phyloP scores from a whole-genome alignment of 2,113 vertebrate genomes.

The Thalassoma bifasciatum region DNA sequence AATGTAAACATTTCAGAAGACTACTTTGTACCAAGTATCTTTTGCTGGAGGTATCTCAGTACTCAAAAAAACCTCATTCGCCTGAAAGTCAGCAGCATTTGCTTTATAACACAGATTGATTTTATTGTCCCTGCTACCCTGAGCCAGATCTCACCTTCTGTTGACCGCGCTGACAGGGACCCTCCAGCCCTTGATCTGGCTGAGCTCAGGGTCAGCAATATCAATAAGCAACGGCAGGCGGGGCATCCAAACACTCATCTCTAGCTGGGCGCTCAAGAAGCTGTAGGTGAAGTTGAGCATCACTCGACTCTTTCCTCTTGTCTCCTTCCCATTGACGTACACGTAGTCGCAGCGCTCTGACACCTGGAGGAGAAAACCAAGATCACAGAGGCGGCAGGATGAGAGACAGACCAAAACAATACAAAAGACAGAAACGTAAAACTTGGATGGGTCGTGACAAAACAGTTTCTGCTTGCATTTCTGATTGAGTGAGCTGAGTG shows the following conservation, averaged over 20 bases:
- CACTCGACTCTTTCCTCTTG: slow-evolving; percentile 85
- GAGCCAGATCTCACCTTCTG: slow-evolving; percentile 68
- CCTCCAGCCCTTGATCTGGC: slow-evolving; percentile 95
- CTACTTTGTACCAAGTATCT: no score
- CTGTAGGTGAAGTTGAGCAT: slow-evolving; percentile 94
- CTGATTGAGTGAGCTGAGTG: no score
- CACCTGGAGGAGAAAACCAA: slow-evolving; percentile 81
- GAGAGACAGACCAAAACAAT: background rate
- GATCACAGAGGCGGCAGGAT: background rate
- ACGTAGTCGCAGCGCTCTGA: slow-evolving; percentile 94
- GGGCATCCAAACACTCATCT: slow-evolving; percentile 93
- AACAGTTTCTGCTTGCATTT: no score
- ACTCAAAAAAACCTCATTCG: no score
- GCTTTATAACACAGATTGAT: no score
- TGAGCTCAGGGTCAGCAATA: slow-evolving; percentile 93
- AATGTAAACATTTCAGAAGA: no score
- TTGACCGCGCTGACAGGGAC: slow-evolving; percentile 85
- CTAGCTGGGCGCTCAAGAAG: slow-evolving; percentile 89
- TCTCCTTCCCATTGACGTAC: slow-evolving; percentile 95
- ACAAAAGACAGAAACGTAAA: background rate
- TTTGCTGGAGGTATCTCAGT: background rate
- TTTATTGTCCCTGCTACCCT: background rate
- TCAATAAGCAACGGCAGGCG: slow-evolving; percentile 93
- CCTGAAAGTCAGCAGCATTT: no score
- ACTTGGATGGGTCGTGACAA: no score